A percentile compares a stretch with the other conserved stretches of the same genome.
Conservation (phyloP, 1,140 invertebrate species). For the Lepidotrigona ventralis region DNA sequence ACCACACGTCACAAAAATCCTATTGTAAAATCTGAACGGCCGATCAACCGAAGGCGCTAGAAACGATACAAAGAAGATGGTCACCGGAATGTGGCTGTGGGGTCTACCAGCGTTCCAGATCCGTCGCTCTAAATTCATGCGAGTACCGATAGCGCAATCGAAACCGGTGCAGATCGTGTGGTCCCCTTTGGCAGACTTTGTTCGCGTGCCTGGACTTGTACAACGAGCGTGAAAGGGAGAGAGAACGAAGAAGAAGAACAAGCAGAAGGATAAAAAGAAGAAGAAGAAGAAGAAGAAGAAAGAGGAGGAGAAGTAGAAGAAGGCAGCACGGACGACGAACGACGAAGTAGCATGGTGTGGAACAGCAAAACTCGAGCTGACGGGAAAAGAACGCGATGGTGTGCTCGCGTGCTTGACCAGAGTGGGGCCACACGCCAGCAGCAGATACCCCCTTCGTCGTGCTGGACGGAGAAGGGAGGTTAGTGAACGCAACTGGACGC, state of each 20-base stretch:
- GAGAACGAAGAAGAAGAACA: background rate
- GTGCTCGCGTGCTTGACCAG: conserved; percentile 10
- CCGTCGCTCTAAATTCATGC: conserved; percentile 68
- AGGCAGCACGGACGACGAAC: conserved; percentile 8
- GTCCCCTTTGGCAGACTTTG: conserved; percentile 26
- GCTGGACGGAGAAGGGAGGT: conserved; percentile 62
- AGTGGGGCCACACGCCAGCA: conserved; percentile 24
- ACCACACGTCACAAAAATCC: background rate
- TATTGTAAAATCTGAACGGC: background rate
- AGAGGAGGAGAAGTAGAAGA: conserved; percentile 1
- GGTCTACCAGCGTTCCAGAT: conserved; percentile 66
- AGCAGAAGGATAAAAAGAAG: background rate
- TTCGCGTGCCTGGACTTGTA: conserved; percentile 63
- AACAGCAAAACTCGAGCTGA: background rate
- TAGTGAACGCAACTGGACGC: conserved; percentile 79
- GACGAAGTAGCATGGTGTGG: background rate
- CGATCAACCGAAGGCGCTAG: background rate
- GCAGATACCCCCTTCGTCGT: conserved; percentile 17
- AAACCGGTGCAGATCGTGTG: conserved; percentile 61
- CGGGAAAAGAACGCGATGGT: background rate
- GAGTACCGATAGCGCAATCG: conserved; percentile 63
- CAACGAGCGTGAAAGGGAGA: conserved; percentile 53
- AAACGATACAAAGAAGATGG: background rate
- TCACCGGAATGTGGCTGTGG: conserved; percentile 11
- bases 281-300: background rate